These are phyloP conservation scores for Ataeniobius toweri DNA, from an alignment of 2,797 vertebrate species.

Conservation along the genomic window DNA sequence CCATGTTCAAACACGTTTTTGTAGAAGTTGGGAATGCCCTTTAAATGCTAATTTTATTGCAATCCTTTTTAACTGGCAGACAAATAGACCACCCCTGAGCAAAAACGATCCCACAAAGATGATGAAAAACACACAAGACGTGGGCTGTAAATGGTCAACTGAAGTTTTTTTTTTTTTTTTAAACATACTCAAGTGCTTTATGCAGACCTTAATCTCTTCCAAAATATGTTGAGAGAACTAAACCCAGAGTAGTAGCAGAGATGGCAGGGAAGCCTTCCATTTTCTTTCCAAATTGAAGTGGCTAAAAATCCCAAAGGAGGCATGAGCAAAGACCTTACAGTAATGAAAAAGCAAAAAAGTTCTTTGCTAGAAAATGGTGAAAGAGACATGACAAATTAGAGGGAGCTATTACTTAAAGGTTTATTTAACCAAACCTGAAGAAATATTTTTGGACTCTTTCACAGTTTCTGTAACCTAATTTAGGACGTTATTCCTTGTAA, in stretches of 20 bases:
- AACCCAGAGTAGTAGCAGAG: neutral
- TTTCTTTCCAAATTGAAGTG: neutral
- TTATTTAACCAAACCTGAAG: no score
- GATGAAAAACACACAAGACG: neutral
- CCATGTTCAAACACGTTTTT: neutral
- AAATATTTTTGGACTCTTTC: no score
- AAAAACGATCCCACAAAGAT: neutral
- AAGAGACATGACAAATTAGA: no score
- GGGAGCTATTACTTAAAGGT: no score
- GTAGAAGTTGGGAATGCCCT: neutral
- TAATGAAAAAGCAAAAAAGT: neutral
- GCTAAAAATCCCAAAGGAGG: neutral
- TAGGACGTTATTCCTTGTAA: no score
- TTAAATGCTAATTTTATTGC: neutral
- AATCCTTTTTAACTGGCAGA: neutral
- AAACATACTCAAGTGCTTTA: neutral
- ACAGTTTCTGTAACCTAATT: no score
- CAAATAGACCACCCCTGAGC: neutral
- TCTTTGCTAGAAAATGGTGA: neutral
- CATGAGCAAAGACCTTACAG: neutral
- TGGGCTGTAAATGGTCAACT: neutral
- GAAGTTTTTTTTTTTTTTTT: no score
- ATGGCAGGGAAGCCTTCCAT: neutral
- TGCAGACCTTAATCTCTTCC: neutral
- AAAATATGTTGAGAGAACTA: conserved; percentile 2